Conservation (phyloP, 2,797 vertebrate species). For the Aphelocoma californica region DNA sequence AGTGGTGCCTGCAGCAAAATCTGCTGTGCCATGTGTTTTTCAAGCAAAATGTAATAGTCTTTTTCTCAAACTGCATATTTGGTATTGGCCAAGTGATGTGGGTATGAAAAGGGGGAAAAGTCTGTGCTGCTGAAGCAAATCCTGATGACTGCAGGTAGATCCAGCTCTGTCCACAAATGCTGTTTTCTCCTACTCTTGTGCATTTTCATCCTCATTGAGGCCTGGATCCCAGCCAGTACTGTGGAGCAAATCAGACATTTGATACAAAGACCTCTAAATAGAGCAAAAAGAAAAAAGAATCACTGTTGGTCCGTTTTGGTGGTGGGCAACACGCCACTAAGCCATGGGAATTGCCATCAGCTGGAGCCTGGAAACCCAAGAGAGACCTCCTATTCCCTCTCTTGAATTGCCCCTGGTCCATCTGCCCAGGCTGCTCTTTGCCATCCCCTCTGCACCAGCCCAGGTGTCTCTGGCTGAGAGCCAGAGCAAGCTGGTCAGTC, state of each 20-base stretch:
- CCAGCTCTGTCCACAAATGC: not conserved
- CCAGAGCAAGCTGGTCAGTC: fast-evolving
- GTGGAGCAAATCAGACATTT: not conserved
- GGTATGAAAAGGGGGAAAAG: not conserved
- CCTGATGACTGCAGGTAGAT: not conserved
- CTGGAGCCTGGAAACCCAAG: not conserved
- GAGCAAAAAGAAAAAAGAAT: not conserved
- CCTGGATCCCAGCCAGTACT: not conserved
- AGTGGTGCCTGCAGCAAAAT: not conserved
- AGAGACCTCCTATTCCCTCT: not conserved
- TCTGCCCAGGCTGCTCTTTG: not conserved
- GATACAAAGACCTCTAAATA: not conserved
- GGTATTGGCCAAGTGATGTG: not conserved
- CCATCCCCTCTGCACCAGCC: not conserved
- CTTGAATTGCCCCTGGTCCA: not conserved
- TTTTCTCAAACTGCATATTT: not conserved
- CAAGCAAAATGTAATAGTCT: not conserved
- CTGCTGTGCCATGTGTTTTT: not conserved
- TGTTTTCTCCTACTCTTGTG: not conserved
- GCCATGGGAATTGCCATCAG: not conserved
- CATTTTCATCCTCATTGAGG: not conserved
- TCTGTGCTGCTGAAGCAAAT: not conserved
- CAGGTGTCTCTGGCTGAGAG: not conserved
- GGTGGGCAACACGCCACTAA: not conserved
- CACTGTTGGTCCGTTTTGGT: not conserved